Evolutionary conservation across 2,797 vertebrate species (phyloP).

Genomic region (Syngnathus acus): DNA sequence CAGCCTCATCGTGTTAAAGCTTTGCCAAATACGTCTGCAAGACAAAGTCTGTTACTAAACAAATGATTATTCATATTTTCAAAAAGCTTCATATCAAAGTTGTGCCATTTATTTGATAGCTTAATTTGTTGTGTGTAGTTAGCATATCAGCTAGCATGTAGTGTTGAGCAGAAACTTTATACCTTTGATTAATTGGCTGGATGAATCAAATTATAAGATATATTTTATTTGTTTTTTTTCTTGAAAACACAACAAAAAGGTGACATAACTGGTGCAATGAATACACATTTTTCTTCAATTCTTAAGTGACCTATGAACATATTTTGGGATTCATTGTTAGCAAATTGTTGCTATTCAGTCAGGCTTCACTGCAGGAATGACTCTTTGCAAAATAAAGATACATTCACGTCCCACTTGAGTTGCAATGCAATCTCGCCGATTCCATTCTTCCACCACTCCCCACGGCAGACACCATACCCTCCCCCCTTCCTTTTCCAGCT

Average conservation of each 20-base stretch:
- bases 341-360: not conserved
- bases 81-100: not conserved
- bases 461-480: conserved; percentile 11
- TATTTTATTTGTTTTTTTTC: not conserved
- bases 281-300: no score
- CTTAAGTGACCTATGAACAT: no score
- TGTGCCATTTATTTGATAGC: not conserved
- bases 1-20: conserved; percentile 15
- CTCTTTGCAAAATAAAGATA: not conserved
- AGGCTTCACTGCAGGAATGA: not conserved
- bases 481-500: conserved; percentile 31
- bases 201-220: not conserved
- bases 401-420: not conserved
- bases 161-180: not conserved
- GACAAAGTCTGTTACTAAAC: not conserved
- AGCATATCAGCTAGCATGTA: not conserved
- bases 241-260: not conserved
- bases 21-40: not conserved
- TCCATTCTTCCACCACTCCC: conserved; percentile 5
- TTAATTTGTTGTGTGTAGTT: not conserved
- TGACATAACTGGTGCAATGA: no score
- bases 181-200: not conserved
- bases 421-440: not conserved
- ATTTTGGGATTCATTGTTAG: not conserved
- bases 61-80: no score